Conservation (phyloP, 2,113 vertebrate species). For the Haemorhous mexicanus region DNA sequence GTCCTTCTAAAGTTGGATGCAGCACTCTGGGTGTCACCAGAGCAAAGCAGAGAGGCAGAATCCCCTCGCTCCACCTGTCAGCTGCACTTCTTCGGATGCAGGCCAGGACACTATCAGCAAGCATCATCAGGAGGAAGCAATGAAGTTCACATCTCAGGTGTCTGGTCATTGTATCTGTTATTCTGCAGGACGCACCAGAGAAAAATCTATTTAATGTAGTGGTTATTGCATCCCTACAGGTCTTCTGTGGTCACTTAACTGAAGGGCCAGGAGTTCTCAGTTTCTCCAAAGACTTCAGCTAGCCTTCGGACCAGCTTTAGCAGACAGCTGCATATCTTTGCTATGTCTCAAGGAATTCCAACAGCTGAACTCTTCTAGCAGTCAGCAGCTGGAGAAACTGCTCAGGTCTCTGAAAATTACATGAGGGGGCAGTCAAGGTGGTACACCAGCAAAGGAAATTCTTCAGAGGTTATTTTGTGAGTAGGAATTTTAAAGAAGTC, state of each 20-base stretch:
- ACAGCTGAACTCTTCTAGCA: not conserved
- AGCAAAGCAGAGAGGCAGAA: not conserved
- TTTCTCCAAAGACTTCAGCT: not conserved
- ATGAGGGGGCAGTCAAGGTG: not conserved
- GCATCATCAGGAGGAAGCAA: not conserved
- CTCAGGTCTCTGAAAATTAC: not conserved
- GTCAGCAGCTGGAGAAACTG: not conserved
- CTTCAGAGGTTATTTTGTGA: not conserved
- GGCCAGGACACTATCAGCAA: not conserved
- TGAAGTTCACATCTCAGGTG: not conserved
- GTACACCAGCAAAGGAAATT: not conserved
- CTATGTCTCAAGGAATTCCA: not conserved
- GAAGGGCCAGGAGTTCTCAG: not conserved
- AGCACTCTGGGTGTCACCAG: not conserved
- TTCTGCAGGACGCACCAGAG: not conserved
- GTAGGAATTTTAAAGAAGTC: not conserved
- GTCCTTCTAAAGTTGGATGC: not conserved
- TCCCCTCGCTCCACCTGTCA: not conserved
- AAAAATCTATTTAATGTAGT: not conserved
- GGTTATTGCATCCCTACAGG: not conserved
- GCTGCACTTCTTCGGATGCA: not conserved
- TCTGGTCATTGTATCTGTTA: not conserved
- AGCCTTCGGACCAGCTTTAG: not conserved
- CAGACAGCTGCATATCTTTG: not conserved
- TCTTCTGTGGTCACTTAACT: not conserved